These are phyloP conservation scores for Clarias pachynema DNA, from an alignment of 2,797 vertebrate species.

Conservation along the genomic window DNA sequence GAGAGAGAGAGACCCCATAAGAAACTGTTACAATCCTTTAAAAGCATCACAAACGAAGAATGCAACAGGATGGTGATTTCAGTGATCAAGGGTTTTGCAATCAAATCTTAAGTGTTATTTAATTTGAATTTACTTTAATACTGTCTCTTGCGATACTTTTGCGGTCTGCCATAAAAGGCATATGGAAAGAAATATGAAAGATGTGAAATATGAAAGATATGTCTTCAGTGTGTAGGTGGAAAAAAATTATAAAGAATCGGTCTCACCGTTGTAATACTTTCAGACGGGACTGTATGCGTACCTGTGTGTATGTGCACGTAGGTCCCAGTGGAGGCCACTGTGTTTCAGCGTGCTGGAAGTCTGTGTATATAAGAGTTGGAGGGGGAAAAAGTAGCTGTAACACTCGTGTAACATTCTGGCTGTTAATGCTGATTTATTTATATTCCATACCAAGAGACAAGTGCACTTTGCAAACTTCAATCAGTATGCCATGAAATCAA, in stretches of 20 bases:
- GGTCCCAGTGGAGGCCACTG: background rate
- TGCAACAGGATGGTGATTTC: background rate
- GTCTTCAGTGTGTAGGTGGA: background rate
- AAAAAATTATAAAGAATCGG: background rate
- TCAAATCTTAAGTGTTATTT: background rate
- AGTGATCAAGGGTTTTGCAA: background rate
- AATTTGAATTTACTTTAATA: background rate
- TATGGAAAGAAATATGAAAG: background rate
- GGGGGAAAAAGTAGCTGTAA: background rate
- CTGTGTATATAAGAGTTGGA: slow-evolving; percentile 1
- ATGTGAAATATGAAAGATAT: background rate
- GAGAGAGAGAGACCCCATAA: background rate
- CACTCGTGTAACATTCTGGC: slow-evolving; percentile 3
- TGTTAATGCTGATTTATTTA: slow-evolving; percentile 27
- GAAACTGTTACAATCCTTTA: background rate
- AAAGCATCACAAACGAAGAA: background rate
- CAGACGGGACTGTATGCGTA: background rate
- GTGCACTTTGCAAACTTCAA: slow-evolving; percentile 8
- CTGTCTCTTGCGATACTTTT: background rate
- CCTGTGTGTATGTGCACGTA: background rate
- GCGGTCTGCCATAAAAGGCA: background rate
- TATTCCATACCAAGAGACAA: slow-evolving; percentile 21
- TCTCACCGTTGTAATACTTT: background rate
- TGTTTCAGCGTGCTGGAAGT: slow-evolving; percentile 1
- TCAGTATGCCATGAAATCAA: slow-evolving; percentile 27